Evolutionary conservation across 2,113 vertebrate species (phyloP), one percentile per base, ranked within the genome.

Genomic region (Tupaia tana): DNA sequence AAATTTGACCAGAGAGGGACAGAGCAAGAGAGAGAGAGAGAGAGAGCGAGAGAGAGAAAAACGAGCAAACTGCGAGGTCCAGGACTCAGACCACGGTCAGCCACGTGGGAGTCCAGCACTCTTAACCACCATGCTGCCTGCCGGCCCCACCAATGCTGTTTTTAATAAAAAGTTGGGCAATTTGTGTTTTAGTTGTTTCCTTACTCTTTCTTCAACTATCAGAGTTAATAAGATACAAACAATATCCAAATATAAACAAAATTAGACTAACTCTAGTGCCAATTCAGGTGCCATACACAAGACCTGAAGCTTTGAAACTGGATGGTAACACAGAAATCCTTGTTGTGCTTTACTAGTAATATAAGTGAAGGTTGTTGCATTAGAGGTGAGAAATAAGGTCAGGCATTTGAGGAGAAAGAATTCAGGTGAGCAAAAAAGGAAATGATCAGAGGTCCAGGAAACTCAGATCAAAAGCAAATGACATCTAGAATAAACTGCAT

Each of bases 161-260:
- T 81, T 85, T 67, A 89, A 81, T 70, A 74, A 87, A 94, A 93
- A 67, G 20, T 56, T 70, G n/a, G 73, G 19, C 9, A 71, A 3
- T 91, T 93, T 87, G 3, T 75, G 6, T 95, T 89, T 81, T 77
- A 54, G 79, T 1, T 90, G 67, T 79, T 84, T 91, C 83, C 61
- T 70, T 14, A 82, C 43, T 95, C 59, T 95, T 12, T 82, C 7
- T 77, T 82, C 15, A 79, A 79, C 56, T 9, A 69, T 83, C 66
- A n/a, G n/a, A 85, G 27, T 34, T 80, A 87, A 81, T 85, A 85
- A 86, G 25, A 67, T 59, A n/a, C n/a, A n/a, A n/a, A 11, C 24
- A 86, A 81, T 43, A 86, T 66, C 6, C 63, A 95, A 64, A 59
- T 89, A 25, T 25, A 84, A 83, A 79, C 43, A 90, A 73, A 27